Conservation (phyloP, 2,797 vertebrate genomes). For the Capromys pilorides region DNA sequence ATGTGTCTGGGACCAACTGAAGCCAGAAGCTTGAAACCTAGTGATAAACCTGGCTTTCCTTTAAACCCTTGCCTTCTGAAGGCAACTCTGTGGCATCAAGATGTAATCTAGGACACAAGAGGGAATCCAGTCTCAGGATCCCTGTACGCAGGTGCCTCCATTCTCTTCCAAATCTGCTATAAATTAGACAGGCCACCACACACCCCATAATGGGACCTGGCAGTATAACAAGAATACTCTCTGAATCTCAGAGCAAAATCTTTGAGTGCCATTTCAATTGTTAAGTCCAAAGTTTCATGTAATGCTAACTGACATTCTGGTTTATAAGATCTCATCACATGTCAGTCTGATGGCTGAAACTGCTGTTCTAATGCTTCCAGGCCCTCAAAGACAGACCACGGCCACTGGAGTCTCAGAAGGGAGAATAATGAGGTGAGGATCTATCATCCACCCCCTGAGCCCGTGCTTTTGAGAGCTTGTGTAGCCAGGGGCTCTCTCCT, state of each 20-base stretch:
- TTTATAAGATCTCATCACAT: slow-evolving; percentile 35
- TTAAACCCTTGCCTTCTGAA: background rate
- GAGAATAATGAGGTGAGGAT: slow-evolving; percentile 24
- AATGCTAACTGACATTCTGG: slow-evolving; percentile 54
- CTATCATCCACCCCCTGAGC: background rate
- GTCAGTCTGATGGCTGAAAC: slow-evolving; percentile 47
- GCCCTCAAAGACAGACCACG: background rate
- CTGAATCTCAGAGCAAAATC: background rate
- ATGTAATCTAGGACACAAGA: background rate
- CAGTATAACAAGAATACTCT: background rate
- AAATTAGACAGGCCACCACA: background rate
- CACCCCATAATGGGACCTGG: background rate
- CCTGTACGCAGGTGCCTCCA: background rate
- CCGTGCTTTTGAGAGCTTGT: background rate
- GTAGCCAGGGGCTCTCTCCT: background rate
- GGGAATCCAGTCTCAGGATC: background rate
- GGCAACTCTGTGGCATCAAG: background rate
- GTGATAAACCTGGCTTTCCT: background rate
- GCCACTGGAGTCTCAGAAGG: background rate
- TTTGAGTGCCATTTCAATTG: background rate
- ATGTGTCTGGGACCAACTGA: background rate
- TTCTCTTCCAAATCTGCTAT: background rate
- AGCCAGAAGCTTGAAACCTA: slow-evolving; percentile 20
- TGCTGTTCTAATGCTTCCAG: slow-evolving; percentile 27
- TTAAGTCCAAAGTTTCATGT: slow-evolving; percentile 3